Evolutionary conservation across 2,797 vertebrate genomes (phyloP).

Genomic region (Trichosurus vulpecula): DNA sequence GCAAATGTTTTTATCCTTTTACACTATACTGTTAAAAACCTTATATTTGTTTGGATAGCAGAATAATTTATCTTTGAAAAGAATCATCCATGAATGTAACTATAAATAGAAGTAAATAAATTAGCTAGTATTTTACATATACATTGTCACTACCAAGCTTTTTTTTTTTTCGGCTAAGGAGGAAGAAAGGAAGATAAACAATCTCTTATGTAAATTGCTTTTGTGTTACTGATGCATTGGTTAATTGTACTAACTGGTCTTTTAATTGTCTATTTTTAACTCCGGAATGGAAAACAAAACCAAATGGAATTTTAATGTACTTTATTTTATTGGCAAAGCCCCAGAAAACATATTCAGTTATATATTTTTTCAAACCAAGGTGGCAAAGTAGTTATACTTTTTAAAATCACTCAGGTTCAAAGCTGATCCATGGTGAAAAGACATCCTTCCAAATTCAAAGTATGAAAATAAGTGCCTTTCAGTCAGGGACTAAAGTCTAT

Average conservation of each 20-base stretch:
- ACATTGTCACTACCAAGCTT: not conserved
- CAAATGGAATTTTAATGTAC: constrained; percentile 35
- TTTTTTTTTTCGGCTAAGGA: not conserved
- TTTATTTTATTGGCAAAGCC: constrained; percentile 68
- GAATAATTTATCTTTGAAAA: constrained; percentile 27
- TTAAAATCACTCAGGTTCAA: not conserved
- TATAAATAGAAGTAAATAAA: constrained; percentile 16
- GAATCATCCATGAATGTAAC: not conserved
- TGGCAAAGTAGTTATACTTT: constrained; percentile 31
- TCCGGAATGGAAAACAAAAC: constrained; percentile 37
- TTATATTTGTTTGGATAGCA: not conserved
- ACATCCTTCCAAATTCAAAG: constrained; percentile 4
- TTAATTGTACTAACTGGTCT: not conserved
- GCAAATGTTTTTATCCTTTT: not conserved
- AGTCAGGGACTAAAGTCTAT: not conserved
- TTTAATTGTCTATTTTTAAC: not conserved
- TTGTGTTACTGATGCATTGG: not conserved
- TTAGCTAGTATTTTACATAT: constrained; percentile 5
- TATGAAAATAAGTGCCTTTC: not conserved
- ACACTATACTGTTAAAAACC: not conserved
- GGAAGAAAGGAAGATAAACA: not conserved
- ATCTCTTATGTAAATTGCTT: not conserved
- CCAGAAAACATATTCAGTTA: constrained; percentile 64
- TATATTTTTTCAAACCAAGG: constrained; percentile 64
- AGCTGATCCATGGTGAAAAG: not conserved